Base-by-base conservation (phyloP, 2,888 invertebrate genomes). In the Athalia rosae region DNA sequence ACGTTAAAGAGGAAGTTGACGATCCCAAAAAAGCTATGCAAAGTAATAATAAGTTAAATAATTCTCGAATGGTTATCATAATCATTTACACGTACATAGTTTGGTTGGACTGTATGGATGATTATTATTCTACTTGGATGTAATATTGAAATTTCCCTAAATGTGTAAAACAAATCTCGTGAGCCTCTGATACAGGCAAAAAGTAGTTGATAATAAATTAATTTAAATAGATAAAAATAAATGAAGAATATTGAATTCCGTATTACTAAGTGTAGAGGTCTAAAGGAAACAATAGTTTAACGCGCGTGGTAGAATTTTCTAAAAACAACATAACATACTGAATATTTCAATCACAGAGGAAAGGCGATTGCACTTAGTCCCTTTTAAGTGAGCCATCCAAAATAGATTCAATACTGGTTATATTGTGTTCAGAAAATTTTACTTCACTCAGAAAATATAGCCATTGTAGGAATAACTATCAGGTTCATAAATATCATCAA, bases 371-470 rank as follows among this genome's bases (percentile, higher is more conserved):
- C 83, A 78, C 83, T 85, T 85, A 83, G 84, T 69, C 41, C 9
- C 28, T 28, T 79, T 86, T 85, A 89, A 89, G 86, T 69, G 88
- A 84, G 87, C 84, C 84, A 83, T 88, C 87, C 84, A 79, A 77
- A 79, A 59, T 76, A 77, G 28, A 79, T 80, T 47, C 79, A 76
- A 76, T 56, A 63, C 56, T 77, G 28, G 59, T 43, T 47, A 48
- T 28, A 28, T 48, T 7, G 47, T 74, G 74, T 5, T 15, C 47
- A 74, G 61, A 74, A 74, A 74, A 11, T 74, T 62, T 41, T 48
- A 45, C 41, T 58, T 58, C 71, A 45, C 71, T 58, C 11, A 2
- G 45, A 58, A n/a, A 69, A 61, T 48, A 48, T 74, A 62, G 47
- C 62, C 61, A 62, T 47, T 61, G 47, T 48, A 62, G 15, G 62